These are phyloP conservation scores for Lepeophtheirus salmonis DNA, from an alignment of 1,140 invertebrate genomes.

Conservation along the genomic window DNA sequence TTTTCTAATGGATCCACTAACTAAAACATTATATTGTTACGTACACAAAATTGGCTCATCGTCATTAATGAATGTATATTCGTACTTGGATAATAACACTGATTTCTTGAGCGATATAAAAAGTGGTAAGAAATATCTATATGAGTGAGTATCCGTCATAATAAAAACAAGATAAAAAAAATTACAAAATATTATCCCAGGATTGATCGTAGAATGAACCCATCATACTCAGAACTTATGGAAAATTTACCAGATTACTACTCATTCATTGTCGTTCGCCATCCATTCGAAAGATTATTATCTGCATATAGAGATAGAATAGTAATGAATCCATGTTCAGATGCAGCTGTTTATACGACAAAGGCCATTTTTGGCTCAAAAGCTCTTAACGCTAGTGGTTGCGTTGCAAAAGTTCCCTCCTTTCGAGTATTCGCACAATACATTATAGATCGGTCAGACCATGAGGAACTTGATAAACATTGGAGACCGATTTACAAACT, in stretches of 20 bases:
- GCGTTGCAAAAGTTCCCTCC: neutral
- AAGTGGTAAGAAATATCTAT: neutral
- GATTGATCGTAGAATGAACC: neutral
- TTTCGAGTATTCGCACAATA: conserved; percentile 17
- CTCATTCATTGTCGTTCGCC: conserved; percentile 29
- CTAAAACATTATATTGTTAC: neutral
- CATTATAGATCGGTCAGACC: neutral
- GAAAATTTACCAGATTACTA: neutral
- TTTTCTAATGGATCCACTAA: neutral
- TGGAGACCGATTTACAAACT: conserved; percentile 14
- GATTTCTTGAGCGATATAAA: neutral
- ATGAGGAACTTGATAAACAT: conserved; percentile 10
- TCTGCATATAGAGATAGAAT: conserved; percentile 34
- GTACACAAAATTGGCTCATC: neutral
- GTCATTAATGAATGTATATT: neutral
- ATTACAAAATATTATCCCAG: too few species aligned
- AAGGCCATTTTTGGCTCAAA: neutral
- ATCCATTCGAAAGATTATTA: conserved; percentile 33
- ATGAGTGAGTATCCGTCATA: too few species aligned
- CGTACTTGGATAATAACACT: neutral
- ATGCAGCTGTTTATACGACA: neutral
- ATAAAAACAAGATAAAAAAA: too few species aligned
- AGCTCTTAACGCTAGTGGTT: conserved; percentile 1
- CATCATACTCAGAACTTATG: neutral
- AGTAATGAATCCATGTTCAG: conserved; percentile 26